Evolutionary conservation across 2,888 invertebrate species (phyloP), one percentile per base, ranked within the genome.

Genomic region (Tetranychus truncatus): DNA sequence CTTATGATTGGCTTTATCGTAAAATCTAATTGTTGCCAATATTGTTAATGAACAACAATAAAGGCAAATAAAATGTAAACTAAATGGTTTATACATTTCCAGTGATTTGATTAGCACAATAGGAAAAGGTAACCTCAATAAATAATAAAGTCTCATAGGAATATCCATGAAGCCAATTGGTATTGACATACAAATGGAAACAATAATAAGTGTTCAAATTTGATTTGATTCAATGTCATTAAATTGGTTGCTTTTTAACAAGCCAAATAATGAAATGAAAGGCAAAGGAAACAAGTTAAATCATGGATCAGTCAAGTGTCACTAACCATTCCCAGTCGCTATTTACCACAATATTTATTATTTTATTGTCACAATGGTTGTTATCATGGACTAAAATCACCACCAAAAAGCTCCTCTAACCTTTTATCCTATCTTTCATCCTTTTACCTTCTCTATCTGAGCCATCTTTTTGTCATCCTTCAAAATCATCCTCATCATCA

Each of bases 201-300:
- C 55, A 15, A 55, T 55, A 55, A 55, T 55, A 55, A 55, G 9
- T 15, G 55, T 15, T 15, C 55, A 55, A 24, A 55, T 55, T 15
- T 55, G 55, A 55, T 55, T 55, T 55, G 55, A 55, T 55, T 55
- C 55, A 55, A 55, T 55, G 55, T 55, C 55, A 55, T 55, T 55
- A 55, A 55, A 55, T 55, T 34, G 34, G 34, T 34, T 34, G 34
- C 34, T 55, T 55, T 55, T 9, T 9, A 15, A 55, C 55, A 55
- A 55, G 7, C 9, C 55, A 55, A 55, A 34, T 34, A 34, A 34
- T 34, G 34, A 34, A 34, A 34, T 34, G 11, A 55, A 6, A 55
- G 15, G 15, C 9, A 55, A 55, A 55, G 11, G 3, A 55, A 9
- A 55, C 55, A 15, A 9, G 55, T 55, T 55, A 55, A 55, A 55